These are phyloP conservation scores for Drosophila neocordata DNA, from an alignment of 1,140 invertebrate genomes.

Conservation along the genomic window DNA sequence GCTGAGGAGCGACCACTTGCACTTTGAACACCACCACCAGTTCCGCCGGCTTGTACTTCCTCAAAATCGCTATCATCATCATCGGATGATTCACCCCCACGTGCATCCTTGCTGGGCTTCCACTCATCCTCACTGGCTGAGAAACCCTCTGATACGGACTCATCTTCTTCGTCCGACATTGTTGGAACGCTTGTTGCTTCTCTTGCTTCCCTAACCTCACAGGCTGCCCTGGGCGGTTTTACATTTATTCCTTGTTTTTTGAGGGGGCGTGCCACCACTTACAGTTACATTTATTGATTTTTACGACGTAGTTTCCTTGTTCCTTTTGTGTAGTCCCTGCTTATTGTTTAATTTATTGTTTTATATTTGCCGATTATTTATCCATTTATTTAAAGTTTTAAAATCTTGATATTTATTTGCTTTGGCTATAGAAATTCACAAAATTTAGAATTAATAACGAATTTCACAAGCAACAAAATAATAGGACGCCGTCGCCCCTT, in stretches of 20 bases:
- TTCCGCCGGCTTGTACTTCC: conserved; percentile 34
- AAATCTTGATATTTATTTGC: not conserved
- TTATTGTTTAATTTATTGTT: not conserved
- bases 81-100: conserved; percentile 73
- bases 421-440: too few species aligned
- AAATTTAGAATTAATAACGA: too few species aligned
- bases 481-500: too few species aligned
- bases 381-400: conserved; percentile 1
- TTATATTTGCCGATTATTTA: not conserved
- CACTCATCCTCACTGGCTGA: conserved; percentile 81
- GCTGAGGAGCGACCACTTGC: conserved; percentile 55
- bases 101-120: conserved; percentile 70
- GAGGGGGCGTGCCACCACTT: conserved; percentile 56
- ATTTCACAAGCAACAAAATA: too few species aligned
- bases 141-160: conserved; percentile 75
- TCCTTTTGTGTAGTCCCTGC: not conserved
- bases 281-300: conserved; percentile 71
- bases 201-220: conserved; percentile 14
- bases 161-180: conserved; percentile 81
- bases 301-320: conserved; percentile 70
- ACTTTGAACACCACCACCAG: conserved; percentile 16
- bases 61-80: conserved; percentile 81
- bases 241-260: conserved; percentile 45
- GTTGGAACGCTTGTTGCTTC: conserved; percentile 33
- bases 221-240: conserved; percentile 25